These are phyloP conservation scores for Oenanthe oenanthe DNA, from an alignment of 2,113 vertebrate genomes.

Conservation along the genomic window DNA sequence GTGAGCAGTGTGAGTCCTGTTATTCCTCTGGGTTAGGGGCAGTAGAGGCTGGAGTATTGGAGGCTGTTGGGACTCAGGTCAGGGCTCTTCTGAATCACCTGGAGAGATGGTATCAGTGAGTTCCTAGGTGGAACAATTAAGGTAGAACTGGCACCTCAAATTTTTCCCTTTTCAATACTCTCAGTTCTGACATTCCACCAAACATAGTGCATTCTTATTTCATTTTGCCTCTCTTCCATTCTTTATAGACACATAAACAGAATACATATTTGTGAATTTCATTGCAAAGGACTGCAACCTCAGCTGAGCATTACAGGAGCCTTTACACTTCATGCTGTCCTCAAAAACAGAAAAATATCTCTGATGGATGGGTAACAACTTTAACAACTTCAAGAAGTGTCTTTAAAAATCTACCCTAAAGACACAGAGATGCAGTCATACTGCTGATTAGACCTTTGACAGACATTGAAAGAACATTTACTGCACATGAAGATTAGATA, in stretches of 20 bases:
- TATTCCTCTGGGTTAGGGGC: not conserved
- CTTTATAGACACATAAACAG: not conserved
- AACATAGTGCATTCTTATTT: not conserved
- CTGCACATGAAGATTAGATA: conserved; percentile 15
- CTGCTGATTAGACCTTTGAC: not conserved
- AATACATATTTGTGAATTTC: not conserved
- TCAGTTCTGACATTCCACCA: accelerated
- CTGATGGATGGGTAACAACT: not conserved
- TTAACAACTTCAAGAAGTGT: not conserved
- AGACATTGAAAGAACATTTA: not conserved
- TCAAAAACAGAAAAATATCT: not conserved
- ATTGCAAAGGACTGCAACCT: not conserved
- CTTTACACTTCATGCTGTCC: not conserved
- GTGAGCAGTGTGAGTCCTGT: not conserved
- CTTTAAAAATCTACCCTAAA: not conserved
- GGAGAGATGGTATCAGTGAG: not conserved
- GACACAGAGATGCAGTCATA: not conserved
- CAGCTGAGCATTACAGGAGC: not conserved
- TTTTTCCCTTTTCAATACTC: not conserved
- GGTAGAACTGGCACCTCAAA: not conserved
- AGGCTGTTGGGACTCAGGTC: not conserved
- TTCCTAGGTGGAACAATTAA: not conserved
- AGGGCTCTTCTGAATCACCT: not conserved
- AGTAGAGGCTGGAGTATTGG: not conserved
- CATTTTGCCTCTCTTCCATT: not conserved